Base-by-base conservation (phyloP, 2,888 invertebrate genomes). In the Cataglyphis albicans region DNA sequence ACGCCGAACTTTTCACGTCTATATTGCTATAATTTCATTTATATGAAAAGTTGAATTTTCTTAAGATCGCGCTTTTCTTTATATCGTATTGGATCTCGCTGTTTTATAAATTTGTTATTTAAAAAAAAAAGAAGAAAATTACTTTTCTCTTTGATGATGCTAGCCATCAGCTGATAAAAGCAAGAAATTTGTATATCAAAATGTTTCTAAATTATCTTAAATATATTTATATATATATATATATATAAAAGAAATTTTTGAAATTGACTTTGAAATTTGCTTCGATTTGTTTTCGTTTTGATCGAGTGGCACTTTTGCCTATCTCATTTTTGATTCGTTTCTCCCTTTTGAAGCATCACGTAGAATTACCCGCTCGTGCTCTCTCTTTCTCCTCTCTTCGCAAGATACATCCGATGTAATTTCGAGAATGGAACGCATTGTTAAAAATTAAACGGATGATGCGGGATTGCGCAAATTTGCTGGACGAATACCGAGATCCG, bases 391-490 rank as follows among this genome's bases (percentile, higher is more conserved):
- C 48, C 48, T 52, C n/a, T 52, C 10, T 38, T 12, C 44, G 68
- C 82, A 76, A 44, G 59, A 81, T 67, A 72, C 80, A 82, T n/a
- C 38, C 64, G 29, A 61, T 52, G 86, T 82, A 88, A 88, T 89
- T 88, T 82, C 80, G 75, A 81, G 84, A 89, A 81, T 89, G 88
- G 88, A 86, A 78, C n/a, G 68, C 78, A 84, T 84, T 81, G 87
- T 90, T 86, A 90, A 90, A 90, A 88, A 90, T 90, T 90, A 90
- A 87, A 86, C 85, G 84, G 81, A 74, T 74, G 48, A 82, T 85
- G 84, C 82, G 59, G 35, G 85, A 88, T 86, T 85, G 80, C 84
- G 78, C 65, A 84, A 35, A 21, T 83, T 83, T 67, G 55, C 85
- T n/a, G 44, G 21, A 61, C 74, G 44, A 29, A 64, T 55, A 29